Evolutionary conservation across 2,888 invertebrate genomes (phyloP).

Genomic region (Pyrochroa serraticornis): DNA sequence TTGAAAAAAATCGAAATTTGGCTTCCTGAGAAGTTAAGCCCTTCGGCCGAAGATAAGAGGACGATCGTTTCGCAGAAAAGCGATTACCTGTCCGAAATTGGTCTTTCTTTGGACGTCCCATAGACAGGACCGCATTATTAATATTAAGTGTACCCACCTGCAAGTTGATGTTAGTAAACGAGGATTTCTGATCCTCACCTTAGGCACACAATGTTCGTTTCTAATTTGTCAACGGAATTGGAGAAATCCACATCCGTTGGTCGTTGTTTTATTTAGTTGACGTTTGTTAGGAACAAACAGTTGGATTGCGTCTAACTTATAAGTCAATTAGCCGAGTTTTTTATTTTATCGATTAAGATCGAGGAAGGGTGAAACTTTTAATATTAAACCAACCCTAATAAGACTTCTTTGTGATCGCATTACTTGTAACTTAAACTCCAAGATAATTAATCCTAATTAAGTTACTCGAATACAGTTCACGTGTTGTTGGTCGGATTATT

Average conservation of each 20-base stretch:
- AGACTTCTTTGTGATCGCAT: constrained; percentile 47
- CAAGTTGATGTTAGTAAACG: too few relatives aligned
- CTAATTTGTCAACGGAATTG: constrained; percentile 16
- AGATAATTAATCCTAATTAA: constrained; percentile 40
- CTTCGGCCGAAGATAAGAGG: too few relatives aligned
- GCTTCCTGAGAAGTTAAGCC: too few relatives aligned
- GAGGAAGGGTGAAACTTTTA: constrained; percentile 44
- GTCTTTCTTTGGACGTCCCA: too few relatives aligned
- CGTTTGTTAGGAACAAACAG: constrained; percentile 26
- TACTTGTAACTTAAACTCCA: constrained; percentile 41
- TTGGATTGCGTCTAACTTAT: constrained; percentile 19
- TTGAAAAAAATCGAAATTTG: too few relatives aligned
- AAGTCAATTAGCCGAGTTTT: constrained; percentile 1
- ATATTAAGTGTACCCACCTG: too few relatives aligned
- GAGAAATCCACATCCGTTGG: constrained; percentile 20
- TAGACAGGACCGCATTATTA: too few relatives aligned
- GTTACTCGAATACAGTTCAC: constrained; percentile 9
- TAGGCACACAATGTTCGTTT: constrained; percentile 16
- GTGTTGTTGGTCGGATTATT: neutral
- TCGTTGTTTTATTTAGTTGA: constrained; percentile 10
- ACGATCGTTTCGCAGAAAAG: too few relatives aligned
- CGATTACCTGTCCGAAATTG: too few relatives aligned
- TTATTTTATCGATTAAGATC: constrained; percentile 38
- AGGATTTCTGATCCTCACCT: constrained; percentile 1
- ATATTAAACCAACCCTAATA: constrained; percentile 48